phyloP scores from a whole-genome alignment of 1,140 invertebrate genomes.

The Anadara kagoshimensis region DNA sequence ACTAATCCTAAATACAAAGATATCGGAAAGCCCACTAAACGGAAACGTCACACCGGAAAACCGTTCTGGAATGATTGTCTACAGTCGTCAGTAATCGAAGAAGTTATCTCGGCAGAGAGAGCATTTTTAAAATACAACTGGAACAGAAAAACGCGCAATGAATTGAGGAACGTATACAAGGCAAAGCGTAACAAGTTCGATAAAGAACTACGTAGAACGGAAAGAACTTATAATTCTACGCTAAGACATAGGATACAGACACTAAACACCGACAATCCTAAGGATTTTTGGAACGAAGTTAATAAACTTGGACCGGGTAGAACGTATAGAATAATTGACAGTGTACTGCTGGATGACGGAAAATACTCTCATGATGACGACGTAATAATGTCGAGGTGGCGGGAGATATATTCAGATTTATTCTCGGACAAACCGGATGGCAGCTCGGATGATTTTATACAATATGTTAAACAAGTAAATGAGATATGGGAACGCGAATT shows the following conservation, averaged over 20 bases:
- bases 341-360: neutral
- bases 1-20: neutral
- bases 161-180: neutral
- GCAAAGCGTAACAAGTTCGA: neutral
- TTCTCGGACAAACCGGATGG: no score
- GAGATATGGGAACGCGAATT: no score
- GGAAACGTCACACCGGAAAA: neutral
- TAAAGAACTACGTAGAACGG: neutral
- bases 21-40: neutral
- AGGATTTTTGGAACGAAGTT: constrained; percentile 7
- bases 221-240: neutral
- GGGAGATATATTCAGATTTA: no score
- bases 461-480: no score
- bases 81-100: neutral
- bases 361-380: neutral
- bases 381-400: no score
- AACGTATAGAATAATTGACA: neutral
- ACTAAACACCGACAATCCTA: neutral
- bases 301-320: constrained; percentile 1
- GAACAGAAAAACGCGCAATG: neutral
- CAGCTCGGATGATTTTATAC: no score
- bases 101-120: neutral
- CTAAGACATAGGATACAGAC: neutral
- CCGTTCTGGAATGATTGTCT: neutral
- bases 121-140: neutral